Evolutionary conservation across 1,140 invertebrate genomes (phyloP).

Genomic region (Schlechtendalia chinensis): DNA sequence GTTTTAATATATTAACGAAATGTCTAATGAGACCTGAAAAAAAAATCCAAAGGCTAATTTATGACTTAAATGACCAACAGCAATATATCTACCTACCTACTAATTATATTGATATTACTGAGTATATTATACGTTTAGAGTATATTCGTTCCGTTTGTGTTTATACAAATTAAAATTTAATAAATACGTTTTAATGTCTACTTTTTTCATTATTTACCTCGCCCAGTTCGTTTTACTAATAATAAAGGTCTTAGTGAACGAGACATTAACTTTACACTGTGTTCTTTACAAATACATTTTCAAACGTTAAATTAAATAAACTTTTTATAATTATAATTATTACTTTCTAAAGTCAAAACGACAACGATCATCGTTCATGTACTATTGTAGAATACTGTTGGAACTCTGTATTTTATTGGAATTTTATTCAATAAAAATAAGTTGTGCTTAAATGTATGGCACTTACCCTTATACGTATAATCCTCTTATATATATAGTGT

Average conservation of each 20-base stretch:
- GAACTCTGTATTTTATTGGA: neutral
- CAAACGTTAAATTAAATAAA: neutral
- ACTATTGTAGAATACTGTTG: neutral
- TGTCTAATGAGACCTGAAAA: too few relatives aligned
- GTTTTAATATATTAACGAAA: too few relatives aligned
- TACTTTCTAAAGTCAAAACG: neutral
- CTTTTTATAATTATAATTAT: neutral
- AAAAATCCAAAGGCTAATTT: too few relatives aligned
- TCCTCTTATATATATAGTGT: neutral
- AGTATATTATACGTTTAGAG: too few relatives aligned
- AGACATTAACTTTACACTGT: neutral
- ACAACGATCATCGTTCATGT: neutral
- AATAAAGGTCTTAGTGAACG: neutral
- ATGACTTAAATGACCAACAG: too few relatives aligned
- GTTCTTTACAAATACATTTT: neutral
- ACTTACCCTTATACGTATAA: neutral
- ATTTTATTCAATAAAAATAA: slow-evolving; percentile 30
- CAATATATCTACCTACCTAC: too few relatives aligned
- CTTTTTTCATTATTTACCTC: neutral
- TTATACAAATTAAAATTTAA: slow-evolving; percentile 12
- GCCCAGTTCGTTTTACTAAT: neutral
- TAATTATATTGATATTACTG: too few relatives aligned
- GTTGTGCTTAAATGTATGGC: neutral
- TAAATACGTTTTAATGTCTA: neutral
- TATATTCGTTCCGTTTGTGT: neutral